Base-by-base conservation (phyloP, 2,113 vertebrate genomes). In the Forbesichthys agassizii region DNA sequence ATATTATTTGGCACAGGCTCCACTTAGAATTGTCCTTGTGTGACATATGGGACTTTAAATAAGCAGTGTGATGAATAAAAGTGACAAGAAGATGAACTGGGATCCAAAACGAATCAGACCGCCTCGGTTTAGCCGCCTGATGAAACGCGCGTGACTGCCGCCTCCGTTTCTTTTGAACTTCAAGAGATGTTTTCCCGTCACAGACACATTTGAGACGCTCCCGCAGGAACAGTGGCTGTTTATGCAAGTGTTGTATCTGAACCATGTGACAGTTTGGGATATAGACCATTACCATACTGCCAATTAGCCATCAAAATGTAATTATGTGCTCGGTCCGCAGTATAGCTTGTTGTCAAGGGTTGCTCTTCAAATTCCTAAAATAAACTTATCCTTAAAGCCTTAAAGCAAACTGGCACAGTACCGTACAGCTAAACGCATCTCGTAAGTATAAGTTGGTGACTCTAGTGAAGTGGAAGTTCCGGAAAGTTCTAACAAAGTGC, bases 41-140 rank as follows among this genome's bases (percentile, higher is more conserved):
- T 64, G 66, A 75, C 71, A 61, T 68, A 0, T 8, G 7, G 36
- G 57, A 48, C 70, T 68, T 64, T 63, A 69, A 83, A 83, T 56
- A 81, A 72, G 74, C 75, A 61, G 48, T 18, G 7, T 20, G 68
- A 79, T 77, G 77, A 84, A 86, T 86, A 72, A 81, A 81, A 73
- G 64, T 61, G 42, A 65, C 77, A 63, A 42, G 33, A 4, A 51
- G 74, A 84, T 81, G 78, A 88, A 84, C 67, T 68, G 64, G 65
- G 67, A 73, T 74, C 66, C 65, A 33, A 60, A 65, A 57, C 60
- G 33, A 80, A 79, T 84, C 75, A 71, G 65, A 72, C 69, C 42
- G 46, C 80, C 74, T 66, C 66, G 18, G 75, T 64, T 80, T 64
- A 69, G 76, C 77, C 64, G 64, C 74, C 51, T 51, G 66, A 70